Percentiles rank a stretch among this genome's conserved stretches.
phyloP scores from a whole-genome alignment of 30 jellyfish, hydroid and myxozoan species.

The Hydractinia echinata region DNA sequence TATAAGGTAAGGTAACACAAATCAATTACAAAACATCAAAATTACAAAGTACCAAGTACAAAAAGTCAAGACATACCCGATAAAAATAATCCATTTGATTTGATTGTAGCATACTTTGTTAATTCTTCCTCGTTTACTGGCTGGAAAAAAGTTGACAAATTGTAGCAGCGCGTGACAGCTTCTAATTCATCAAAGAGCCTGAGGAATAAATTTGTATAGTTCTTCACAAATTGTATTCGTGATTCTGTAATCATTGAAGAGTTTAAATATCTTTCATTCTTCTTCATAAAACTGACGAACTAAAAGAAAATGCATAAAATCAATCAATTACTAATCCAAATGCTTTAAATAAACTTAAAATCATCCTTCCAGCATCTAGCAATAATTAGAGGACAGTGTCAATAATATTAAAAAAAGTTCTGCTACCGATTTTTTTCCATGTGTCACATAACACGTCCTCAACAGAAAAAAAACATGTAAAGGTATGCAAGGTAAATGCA shows the following conservation, averaged over 20 bases:
- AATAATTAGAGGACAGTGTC: no score
- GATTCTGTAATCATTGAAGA: background rate
- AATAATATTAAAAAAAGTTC: no score
- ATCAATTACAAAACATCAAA: background rate
- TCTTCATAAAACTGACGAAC: background rate
- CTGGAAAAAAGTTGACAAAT: slow-evolving; percentile 45
- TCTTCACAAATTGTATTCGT: background rate
- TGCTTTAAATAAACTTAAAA: no score
- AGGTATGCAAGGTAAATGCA: no score
- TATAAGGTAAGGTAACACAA: background rate
- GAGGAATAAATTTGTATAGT: background rate
- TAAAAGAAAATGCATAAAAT: background rate
- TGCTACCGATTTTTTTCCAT: no score
- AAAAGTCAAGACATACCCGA: slow-evolving; percentile 41
- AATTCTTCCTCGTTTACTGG: slow-evolving; percentile 53
- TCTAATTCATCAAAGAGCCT: background rate
- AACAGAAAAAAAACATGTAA: no score
- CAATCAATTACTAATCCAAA: no score
- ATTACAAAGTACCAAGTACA: background rate
- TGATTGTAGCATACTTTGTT: slow-evolving; percentile 49
- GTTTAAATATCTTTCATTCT: background rate
- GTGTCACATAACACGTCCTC: no score
- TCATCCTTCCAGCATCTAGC: no score
- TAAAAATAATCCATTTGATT: slow-evolving; percentile 54
- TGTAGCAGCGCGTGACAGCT: slow-evolving; percentile 51